A percentile compares a stretch with the other conserved stretches of the same genome.
Evolutionary conservation across 2,797 vertebrate species (phyloP).

Genomic region (Echiichthys vipera): DNA sequence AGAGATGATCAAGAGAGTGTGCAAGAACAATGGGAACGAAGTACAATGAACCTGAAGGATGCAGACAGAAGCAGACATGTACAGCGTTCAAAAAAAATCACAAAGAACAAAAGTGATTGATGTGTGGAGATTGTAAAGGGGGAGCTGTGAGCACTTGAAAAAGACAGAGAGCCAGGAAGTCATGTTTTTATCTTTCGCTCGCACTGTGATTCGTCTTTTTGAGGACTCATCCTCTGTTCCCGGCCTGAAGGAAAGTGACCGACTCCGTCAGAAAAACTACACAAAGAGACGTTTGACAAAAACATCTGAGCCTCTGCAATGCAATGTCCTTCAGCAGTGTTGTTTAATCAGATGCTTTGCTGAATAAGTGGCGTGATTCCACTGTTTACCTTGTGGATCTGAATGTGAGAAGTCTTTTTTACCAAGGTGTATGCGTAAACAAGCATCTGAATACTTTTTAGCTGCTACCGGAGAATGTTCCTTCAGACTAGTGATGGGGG

Average conservation of each 20-base stretch:
- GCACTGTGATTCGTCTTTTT: conserved; percentile 19
- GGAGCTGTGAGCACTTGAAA: conserved; percentile 24
- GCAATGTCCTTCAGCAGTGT: not conserved
- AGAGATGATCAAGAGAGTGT: conserved; percentile 56
- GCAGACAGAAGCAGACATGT: conserved; percentile 10
- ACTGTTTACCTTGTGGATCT: not conserved
- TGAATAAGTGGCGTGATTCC: not conserved
- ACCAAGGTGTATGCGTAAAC: not conserved
- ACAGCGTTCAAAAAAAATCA: not conserved
- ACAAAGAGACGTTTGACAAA: not conserved
- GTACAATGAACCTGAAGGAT: conserved; percentile 36
- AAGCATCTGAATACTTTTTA: too few species aligned
- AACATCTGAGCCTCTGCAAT: not conserved
- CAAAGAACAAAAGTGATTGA: conserved; percentile 36
- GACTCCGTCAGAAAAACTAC: not conserved
- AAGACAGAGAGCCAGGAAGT: conserved; percentile 41
- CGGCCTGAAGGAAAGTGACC: conserved; percentile 31
- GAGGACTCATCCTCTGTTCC: conserved; percentile 23
- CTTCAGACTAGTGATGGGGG: too few species aligned
- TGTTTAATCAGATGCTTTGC: not conserved
- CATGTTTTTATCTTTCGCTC: conserved; percentile 49
- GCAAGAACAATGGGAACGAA: conserved; percentile 54
- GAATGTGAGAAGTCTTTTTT: not conserved
- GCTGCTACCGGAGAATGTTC: too few species aligned
- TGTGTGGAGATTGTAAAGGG: conserved; percentile 35